These are phyloP conservation scores for Gobiocypris rarus DNA, from an alignment of 2,113 vertebrate genomes.

Conservation along the genomic window DNA sequence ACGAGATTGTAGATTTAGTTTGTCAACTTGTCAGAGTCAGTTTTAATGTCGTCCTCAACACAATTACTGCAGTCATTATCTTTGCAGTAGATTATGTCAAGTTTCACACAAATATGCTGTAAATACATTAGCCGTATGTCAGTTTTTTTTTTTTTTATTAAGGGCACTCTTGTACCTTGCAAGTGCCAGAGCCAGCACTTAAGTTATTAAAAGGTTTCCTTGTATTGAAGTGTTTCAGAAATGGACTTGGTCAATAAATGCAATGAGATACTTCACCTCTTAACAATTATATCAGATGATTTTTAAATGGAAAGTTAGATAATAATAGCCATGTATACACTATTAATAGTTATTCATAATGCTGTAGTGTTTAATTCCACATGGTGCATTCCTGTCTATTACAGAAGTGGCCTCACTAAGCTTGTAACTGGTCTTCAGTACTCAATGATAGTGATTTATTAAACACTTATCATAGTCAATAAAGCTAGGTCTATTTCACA, in stretches of 20 bases:
- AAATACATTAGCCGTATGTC: neutral
- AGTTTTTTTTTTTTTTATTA: neutral
- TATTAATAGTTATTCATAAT: conserved; percentile 9
- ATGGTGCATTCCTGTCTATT: neutral
- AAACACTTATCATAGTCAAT: neutral
- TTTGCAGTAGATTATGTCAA: neutral
- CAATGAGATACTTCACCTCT: conserved; percentile 21
- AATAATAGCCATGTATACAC: neutral
- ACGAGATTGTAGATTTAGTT: neutral
- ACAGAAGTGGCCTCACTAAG: neutral
- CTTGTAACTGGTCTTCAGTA: neutral
- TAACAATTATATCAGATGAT: neutral
- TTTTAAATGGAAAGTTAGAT: neutral
- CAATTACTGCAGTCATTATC: conserved; percentile 11
- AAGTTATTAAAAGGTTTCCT: conserved; percentile 63
- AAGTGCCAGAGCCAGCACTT: conserved; percentile 1
- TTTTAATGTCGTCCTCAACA: conserved; percentile 48
- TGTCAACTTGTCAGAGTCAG: conserved; percentile 62
- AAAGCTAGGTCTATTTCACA: neutral
- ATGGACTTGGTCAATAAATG: conserved; percentile 60
- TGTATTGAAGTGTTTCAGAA: conserved; percentile 67
- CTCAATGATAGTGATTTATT: neutral
- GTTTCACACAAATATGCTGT: neutral
- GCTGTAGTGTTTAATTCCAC: neutral
- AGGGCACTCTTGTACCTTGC: neutral